These are phyloP conservation scores for Agriotes lineatus DNA, from an alignment of 2,888 invertebrate species.

Conservation along the genomic window DNA sequence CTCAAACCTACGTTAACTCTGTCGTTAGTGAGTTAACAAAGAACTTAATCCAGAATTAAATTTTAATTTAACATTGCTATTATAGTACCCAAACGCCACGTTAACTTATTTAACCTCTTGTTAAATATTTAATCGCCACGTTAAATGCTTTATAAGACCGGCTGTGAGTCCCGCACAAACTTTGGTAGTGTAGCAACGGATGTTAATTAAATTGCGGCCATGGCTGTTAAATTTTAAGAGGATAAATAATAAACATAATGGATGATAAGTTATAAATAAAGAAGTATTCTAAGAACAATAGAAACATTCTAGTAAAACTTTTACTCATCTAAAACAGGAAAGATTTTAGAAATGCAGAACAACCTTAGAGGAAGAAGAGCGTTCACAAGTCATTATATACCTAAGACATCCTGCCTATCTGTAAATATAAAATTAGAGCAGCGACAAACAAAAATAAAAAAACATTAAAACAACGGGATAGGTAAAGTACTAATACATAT, in stretches of 20 bases:
- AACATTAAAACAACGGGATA: not conserved
- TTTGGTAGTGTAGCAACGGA: too few relatives aligned
- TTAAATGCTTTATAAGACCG: too few relatives aligned
- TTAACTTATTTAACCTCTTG: too few relatives aligned
- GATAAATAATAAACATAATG: not conserved
- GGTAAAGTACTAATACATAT: not conserved
- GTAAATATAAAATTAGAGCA: not conserved
- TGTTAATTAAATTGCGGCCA: too few relatives aligned
- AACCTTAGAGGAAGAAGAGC: not conserved
- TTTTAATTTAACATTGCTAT: not conserved
- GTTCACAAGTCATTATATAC: not conserved
- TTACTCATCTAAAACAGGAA: not conserved
- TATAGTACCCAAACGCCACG: too few relatives aligned
- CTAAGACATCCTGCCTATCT: not conserved
- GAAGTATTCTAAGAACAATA: too few relatives aligned
- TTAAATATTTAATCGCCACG: too few relatives aligned
- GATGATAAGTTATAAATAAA: not conserved
- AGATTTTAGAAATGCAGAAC: not conserved
- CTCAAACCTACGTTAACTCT: too few relatives aligned
- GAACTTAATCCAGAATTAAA: not conserved
- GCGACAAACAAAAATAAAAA: not conserved
- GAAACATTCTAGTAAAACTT: not conserved
- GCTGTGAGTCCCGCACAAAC: too few relatives aligned
- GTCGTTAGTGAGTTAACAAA: too few relatives aligned
- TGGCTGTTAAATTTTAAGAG: not conserved